A percentile compares a stretch with the other conserved stretches of the same genome.
These are phyloP conservation scores for Copidosoma aretas DNA, from an alignment of 2,888 invertebrate genomes.

Conservation along the genomic window DNA sequence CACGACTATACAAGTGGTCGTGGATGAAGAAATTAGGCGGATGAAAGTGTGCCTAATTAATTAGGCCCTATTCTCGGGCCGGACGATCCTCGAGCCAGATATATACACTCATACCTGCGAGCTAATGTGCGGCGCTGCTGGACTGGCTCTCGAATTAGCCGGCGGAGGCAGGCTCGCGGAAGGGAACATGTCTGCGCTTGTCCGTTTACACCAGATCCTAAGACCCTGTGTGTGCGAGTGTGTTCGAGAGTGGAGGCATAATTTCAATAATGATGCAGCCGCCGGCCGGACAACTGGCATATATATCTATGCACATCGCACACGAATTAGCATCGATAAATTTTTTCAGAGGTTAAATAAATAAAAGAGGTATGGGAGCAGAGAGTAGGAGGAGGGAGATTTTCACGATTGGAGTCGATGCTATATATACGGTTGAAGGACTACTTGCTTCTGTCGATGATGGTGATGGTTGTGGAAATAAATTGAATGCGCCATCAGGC, in stretches of 20 bases:
- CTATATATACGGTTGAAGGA: not conserved
- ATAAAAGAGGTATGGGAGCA: too few relatives aligned
- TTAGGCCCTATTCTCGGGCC: conserved; percentile 13
- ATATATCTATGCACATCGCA: conserved; percentile 15
- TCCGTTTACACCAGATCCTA: too few relatives aligned
- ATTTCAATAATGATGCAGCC: conserved; percentile 33
- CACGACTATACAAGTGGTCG: not conserved
- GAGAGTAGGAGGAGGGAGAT: not conserved
- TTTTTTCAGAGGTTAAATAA: not conserved
- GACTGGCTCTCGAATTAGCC: conserved; percentile 27
- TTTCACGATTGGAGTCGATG: too few relatives aligned
- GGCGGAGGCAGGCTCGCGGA: conserved; percentile 20
- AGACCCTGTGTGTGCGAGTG: not conserved
- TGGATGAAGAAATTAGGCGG: conserved; percentile 25
- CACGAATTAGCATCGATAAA: conserved; percentile 31
- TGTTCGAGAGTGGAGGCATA: conserved; percentile 1
- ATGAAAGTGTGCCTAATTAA: conserved; percentile 29
- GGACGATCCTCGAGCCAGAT: too few relatives aligned
- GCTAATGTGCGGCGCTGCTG: conserved; percentile 8
- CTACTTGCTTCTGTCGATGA: not conserved
- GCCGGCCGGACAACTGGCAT: conserved; percentile 13
- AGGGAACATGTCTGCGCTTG: conserved; percentile 18
- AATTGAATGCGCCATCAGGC: conserved; percentile 16
- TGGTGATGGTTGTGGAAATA: conserved; percentile 11
- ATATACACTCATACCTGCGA: not conserved